Evolutionary conservation across 2,888 invertebrate genomes (phyloP).

Genomic region (Myopa tessellatipennis): DNA sequence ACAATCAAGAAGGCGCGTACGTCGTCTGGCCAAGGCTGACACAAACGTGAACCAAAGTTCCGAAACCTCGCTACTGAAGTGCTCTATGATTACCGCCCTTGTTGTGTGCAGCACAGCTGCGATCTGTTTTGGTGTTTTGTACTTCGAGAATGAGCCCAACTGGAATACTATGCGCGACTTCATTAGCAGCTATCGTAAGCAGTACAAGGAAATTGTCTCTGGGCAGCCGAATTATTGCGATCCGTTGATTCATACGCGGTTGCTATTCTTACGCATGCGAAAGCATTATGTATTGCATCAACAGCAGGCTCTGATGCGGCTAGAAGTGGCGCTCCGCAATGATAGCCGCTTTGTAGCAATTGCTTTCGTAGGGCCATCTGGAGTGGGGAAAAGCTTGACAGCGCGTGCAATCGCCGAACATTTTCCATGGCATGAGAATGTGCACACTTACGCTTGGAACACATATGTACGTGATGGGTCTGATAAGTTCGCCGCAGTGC

Average conservation of each 20-base stretch:
- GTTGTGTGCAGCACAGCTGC: constrained; percentile 37
- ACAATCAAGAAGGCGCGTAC: constrained; percentile 43
- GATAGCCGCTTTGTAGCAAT: constrained; percentile 52
- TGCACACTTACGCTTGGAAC: constrained; percentile 57
- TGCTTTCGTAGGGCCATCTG: constrained; percentile 59
- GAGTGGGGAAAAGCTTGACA: constrained; percentile 63
- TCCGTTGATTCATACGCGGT: constrained; percentile 42
- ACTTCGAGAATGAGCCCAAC: constrained; percentile 41
- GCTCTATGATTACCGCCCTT: constrained; percentile 32
- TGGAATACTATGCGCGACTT: constrained; percentile 44
- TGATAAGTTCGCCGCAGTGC: constrained; percentile 45
- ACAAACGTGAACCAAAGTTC: background rate
- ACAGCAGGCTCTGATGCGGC: constrained; percentile 52
- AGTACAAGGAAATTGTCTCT: constrained; percentile 59
- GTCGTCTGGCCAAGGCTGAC: constrained; percentile 42
- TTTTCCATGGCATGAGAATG: constrained; percentile 64
- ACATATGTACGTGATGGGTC: constrained; percentile 43
- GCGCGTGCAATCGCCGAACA: constrained; percentile 51
- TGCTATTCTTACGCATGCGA: constrained; percentile 50
- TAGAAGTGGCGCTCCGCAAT: constrained; percentile 54
- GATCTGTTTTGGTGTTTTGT: constrained; percentile 42
- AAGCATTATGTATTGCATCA: constrained; percentile 51
- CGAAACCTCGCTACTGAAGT: constrained; percentile 35
- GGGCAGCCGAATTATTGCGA: constrained; percentile 60
- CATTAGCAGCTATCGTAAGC: constrained; percentile 51